Conservation (phyloP, 2,113 vertebrate genomes). For the Brachypteracias leptosomus region DNA sequence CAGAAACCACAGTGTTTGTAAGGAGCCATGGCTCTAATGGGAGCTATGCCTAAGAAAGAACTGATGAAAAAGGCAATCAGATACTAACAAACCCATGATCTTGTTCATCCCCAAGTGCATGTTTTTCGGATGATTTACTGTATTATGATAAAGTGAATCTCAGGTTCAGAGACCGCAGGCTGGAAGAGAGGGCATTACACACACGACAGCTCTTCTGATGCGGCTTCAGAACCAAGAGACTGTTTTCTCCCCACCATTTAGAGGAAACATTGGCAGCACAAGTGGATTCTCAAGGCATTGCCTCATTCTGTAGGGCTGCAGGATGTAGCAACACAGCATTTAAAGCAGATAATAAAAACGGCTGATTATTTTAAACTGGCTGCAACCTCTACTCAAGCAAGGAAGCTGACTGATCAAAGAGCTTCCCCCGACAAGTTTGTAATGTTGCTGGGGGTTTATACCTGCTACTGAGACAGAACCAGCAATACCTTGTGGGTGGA, state of each 20-base stretch:
- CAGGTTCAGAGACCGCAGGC: not conserved
- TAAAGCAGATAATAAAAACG: not conserved
- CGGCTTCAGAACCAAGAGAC: not conserved
- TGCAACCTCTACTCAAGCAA: not conserved
- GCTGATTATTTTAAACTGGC: not conserved
- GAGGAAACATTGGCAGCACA: not conserved
- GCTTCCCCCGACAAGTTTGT: not conserved
- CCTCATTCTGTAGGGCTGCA: not conserved
- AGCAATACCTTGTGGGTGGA: not conserved
- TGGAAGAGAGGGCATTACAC: constrained; percentile 2
- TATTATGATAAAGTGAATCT: not conserved
- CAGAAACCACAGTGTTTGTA: not conserved
- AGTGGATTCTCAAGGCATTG: not conserved
- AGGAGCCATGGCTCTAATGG: not conserved
- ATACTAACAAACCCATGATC: not conserved
- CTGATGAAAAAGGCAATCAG: not conserved
- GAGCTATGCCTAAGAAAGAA: not conserved
- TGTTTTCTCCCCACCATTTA: not conserved
- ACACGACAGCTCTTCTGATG: not conserved
- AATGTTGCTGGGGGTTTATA: not conserved
- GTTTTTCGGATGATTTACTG: not conserved
- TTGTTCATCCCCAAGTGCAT: not conserved
- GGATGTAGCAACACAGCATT: not conserved
- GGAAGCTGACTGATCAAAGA: not conserved
- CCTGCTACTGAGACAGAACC: not conserved